A percentile compares a stretch with the other conserved stretches of the same genome.
Evolutionary conservation across 2,888 invertebrate genomes (phyloP).

Genomic region (Sussaba pulchella): DNA sequence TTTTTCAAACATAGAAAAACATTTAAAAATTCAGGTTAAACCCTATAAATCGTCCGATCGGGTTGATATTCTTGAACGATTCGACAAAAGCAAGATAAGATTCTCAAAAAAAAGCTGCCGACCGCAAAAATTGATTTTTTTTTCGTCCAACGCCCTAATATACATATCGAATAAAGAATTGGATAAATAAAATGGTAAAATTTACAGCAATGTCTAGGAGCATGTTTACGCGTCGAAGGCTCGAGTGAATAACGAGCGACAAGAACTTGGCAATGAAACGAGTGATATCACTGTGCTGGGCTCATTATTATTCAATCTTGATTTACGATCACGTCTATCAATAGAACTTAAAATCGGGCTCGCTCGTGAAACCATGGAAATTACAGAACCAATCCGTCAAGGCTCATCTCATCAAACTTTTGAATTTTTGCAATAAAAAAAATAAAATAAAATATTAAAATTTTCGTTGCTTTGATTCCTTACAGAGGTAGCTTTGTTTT

Average conservation of each 20-base stretch:
- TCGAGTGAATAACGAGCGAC: conserved; percentile 52
- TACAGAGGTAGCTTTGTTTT: no score
- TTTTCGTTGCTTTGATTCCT: no score
- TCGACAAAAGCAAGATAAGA: no score
- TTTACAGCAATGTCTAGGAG: background rate
- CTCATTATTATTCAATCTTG: conserved; percentile 72
- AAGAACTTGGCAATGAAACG: conserved; percentile 66
- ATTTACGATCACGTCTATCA: conserved; percentile 71
- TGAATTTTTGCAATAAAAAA: background rate
- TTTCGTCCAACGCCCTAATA: no score
- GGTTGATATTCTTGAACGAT: no score
- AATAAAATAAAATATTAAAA: no score
- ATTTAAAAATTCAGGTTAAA: no score
- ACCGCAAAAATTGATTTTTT: no score
- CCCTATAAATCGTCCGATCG: no score
- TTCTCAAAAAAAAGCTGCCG: no score
- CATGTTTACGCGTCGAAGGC: conserved; percentile 19
- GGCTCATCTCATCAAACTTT: conserved; percentile 40
- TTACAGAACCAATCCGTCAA: conserved; percentile 33
- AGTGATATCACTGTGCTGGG: conserved; percentile 69
- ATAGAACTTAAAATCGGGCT: conserved; percentile 66
- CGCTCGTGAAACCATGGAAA: conserved; percentile 61
- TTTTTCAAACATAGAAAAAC: no score
- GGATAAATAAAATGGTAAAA: background rate
- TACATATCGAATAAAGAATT: no score